Evolutionary conservation across 1,140 invertebrate genomes (phyloP).

Genomic region (Sinella curviseta): DNA sequence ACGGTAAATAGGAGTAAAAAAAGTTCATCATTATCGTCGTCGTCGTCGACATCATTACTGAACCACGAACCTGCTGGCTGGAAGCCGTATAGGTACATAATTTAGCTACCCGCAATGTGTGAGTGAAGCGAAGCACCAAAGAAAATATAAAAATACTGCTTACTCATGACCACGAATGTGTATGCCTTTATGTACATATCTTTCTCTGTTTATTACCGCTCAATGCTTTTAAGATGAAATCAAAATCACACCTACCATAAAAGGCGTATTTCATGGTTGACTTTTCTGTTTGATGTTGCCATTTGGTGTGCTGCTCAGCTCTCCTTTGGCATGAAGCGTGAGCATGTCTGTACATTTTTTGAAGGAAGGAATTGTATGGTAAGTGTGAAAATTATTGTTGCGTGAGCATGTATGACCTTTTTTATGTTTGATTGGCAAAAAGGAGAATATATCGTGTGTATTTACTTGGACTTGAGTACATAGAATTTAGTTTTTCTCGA

Average conservation of each 20-base stretch:
- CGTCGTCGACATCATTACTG: no score
- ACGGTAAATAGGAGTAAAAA: no score
- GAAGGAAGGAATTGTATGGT: neutral
- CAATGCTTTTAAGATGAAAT: constrained; percentile 4
- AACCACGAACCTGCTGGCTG: neutral
- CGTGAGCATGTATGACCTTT: neutral
- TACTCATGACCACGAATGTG: neutral
- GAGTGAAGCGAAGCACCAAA: neutral
- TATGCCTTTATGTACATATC: no score
- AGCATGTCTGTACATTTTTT: neutral
- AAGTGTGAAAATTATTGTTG: neutral
- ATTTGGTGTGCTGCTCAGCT: neutral
- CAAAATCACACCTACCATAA: constrained; percentile 7
- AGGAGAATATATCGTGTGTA: neutral
- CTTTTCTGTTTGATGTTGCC: neutral
- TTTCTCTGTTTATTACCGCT: neutral
- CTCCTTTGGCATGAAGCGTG: neutral
- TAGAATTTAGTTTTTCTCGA: no score
- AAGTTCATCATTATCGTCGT: neutral
- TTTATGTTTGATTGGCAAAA: neutral
- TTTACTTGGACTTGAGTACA: no score
- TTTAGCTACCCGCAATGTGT: neutral
- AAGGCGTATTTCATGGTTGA: neutral
- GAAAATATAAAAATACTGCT: neutral
- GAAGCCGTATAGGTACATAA: neutral